These are phyloP conservation scores for Argentina silus DNA, from an alignment of 2,797 vertebrate species.

Conservation along the genomic window DNA sequence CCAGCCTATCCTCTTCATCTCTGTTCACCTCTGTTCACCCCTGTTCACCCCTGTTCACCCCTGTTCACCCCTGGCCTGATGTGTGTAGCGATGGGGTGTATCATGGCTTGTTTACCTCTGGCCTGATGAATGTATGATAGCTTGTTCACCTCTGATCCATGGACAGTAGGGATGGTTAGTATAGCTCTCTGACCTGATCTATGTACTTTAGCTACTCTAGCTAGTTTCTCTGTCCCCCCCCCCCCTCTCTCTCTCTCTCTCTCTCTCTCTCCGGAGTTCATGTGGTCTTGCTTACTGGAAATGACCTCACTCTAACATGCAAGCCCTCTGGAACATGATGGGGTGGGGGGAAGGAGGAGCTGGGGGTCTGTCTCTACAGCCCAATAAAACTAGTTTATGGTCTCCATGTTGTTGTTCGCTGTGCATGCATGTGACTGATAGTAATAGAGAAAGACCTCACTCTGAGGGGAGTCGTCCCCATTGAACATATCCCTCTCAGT, in stretches of 20 bases:
- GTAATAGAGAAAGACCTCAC: constrained; percentile 30
- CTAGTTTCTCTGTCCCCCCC: neutral
- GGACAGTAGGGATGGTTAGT: too few species aligned
- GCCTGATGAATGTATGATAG: too few species aligned
- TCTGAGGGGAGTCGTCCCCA: constrained; percentile 13
- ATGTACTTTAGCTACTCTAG: too few species aligned
- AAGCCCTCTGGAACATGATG: too few species aligned
- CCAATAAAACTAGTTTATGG: constrained; percentile 64
- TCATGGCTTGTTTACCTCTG: neutral
- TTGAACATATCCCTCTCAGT: constrained; percentile 4
- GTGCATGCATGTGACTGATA: constrained; percentile 33
- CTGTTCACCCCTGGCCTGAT: constrained; percentile 28
- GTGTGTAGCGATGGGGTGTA: neutral
- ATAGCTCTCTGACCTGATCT: too few species aligned
- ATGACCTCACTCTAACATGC: constrained; percentile 20
- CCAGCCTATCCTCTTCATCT: neutral
- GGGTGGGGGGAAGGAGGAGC: too few species aligned
- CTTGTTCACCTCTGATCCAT: too few species aligned
- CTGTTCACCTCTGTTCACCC: constrained; percentile 3
- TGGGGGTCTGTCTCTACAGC: constrained; percentile 14
- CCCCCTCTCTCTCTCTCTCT: constrained; percentile 5
- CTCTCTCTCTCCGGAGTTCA: constrained; percentile 35
- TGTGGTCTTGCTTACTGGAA: constrained; percentile 60
- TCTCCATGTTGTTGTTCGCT: constrained; percentile 46
- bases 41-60: neutral